Conservation (phyloP, 2,113 vertebrate genomes). For the Dicaeum eximium region DNA sequence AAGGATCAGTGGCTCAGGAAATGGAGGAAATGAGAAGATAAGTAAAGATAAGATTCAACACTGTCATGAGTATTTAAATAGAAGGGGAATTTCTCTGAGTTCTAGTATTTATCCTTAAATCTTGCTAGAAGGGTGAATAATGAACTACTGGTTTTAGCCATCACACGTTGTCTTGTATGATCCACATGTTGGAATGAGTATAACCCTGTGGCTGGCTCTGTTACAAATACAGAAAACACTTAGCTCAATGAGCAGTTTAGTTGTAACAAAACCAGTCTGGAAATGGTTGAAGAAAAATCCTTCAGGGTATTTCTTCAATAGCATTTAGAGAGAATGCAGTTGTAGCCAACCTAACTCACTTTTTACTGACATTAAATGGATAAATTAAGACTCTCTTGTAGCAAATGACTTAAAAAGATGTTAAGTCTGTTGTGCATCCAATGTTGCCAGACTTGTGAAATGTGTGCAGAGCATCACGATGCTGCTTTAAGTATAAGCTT, state of each 20-base stretch:
- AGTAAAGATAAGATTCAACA: neutral
- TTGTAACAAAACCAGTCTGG: neutral
- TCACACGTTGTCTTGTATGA: fast-evolving
- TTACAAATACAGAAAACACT: neutral
- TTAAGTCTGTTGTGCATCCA: neutral
- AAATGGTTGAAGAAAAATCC: neutral
- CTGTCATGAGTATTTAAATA: neutral
- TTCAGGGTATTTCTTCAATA: neutral
- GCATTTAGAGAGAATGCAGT: neutral
- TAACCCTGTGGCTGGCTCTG: neutral
- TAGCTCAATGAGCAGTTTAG: neutral
- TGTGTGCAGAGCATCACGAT: neutral
- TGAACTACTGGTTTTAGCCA: neutral
- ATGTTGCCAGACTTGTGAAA: neutral
- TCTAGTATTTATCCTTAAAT: neutral
- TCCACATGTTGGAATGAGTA: neutral
- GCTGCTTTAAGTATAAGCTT: neutral
- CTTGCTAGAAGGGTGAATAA: neutral
- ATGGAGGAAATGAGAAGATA: neutral
- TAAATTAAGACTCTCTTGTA: neutral
- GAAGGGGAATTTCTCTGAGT: neutral
- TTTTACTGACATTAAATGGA: neutral
- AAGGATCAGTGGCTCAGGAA: neutral
- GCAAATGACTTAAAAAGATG: neutral
- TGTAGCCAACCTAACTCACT: neutral